Percentiles rank a stretch among this genome's conserved stretches.
Evolutionary conservation across 2,888 invertebrate genomes (phyloP).

Genomic region (Drosophila macrothrix): DNA sequence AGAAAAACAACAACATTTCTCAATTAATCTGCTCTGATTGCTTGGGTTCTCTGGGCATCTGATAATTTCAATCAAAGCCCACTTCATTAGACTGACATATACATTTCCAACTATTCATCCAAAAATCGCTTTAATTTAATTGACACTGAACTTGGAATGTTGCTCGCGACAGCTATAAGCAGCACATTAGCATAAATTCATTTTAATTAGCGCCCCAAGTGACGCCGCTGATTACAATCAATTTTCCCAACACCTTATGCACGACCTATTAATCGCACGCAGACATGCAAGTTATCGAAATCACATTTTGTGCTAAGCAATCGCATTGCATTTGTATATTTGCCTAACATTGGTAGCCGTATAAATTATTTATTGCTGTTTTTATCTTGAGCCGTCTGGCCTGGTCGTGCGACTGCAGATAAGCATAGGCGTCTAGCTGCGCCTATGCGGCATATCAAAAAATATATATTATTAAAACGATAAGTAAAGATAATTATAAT

Average conservation of each 20-base stretch:
- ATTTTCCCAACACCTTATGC: slow-evolving; percentile 26
- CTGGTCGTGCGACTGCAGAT: slow-evolving; percentile 14
- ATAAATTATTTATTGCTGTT: background rate
- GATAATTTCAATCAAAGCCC: slow-evolving; percentile 12
- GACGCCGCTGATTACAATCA: slow-evolving; percentile 20
- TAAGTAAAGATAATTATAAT: background rate
- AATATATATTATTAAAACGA: background rate
- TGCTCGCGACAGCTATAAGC: slow-evolving; percentile 32
- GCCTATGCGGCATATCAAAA: background rate
- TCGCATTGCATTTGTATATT: background rate
- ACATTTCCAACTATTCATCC: background rate
- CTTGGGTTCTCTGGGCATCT: slow-evolving; percentile 1
- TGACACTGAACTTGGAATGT: slow-evolving; percentile 51
- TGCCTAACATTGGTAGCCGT: background rate
- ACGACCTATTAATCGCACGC: slow-evolving; percentile 1
- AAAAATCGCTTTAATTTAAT: slow-evolving; percentile 28
- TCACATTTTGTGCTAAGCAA: slow-evolving; percentile 22
- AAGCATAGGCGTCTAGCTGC: background rate
- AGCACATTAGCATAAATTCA: slow-evolving; percentile 34
- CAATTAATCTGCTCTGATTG: slow-evolving; percentile 57
- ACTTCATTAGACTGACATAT: background rate
- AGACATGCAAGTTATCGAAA: slow-evolving; percentile 9
- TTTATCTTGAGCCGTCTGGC: slow-evolving; percentile 28
- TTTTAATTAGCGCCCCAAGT: slow-evolving; percentile 50
- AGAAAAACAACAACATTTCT: slow-evolving; percentile 16